Evolutionary conservation across 2,888 invertebrate genomes (phyloP), one percentile per base, ranked within the genome.

Genomic region (Cephonodes hylas): DNA sequence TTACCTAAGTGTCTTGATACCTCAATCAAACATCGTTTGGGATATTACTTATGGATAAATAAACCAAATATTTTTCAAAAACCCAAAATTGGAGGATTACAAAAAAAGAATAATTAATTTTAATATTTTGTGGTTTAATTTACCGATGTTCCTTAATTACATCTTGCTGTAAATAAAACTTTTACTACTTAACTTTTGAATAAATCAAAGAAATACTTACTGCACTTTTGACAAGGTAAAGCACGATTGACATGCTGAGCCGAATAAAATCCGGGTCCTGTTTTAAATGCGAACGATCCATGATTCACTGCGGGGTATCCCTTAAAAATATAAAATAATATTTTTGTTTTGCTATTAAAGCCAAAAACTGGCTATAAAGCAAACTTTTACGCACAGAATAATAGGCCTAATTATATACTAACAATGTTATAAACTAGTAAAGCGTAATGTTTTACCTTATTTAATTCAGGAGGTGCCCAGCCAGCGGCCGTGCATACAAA

Each of bases 161-260:
- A n/a, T n/a, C n/a, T n/a, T n/a, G n/a, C n/a, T n/a, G n/a, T n/a
- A n/a, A n/a, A n/a, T n/a, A n/a, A n/a, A n/a, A n/a, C n/a, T n/a
- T n/a, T n/a, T n/a, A n/a, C n/a, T n/a, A n/a, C n/a, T n/a, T n/a
- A n/a, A n/a, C n/a, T n/a, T n/a, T n/a, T n/a, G n/a, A n/a, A n/a
- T n/a, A n/a, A n/a, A n/a, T n/a, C n/a, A n/a, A n/a, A n/a, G n/a
- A 4, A 31, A 25, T 44, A 74, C 80, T 85, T 74, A 89, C 89
- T 80, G 64, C 89, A 89, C 64, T 89, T 84, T 74, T 83, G 77
- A 66, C 89, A 89, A 6, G 79, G 70, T 1, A 75, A 81, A 59
- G n/a, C n/a, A n/a, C n/a, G n/a, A n/a, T n/a, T n/a, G n/a, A 84
- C 45, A 18, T 68, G 69, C 61, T 53, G 53, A 27, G 27, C 18